Evolutionary conservation across 2,113 vertebrate species (phyloP), one percentile per base, ranked within the genome.

Genomic region (Girardinichthys multiradiatus): DNA sequence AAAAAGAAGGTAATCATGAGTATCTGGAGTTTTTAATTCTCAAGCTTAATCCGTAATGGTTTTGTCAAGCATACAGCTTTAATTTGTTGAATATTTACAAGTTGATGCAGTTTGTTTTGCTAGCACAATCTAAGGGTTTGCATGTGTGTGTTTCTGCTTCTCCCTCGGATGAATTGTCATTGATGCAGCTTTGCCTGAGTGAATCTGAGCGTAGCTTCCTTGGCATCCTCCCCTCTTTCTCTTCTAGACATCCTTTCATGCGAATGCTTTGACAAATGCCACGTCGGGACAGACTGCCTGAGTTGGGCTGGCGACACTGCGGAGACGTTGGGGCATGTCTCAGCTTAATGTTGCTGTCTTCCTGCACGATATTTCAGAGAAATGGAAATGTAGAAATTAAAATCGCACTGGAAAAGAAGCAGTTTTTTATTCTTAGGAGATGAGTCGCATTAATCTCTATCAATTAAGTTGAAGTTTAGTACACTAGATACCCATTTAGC

Each of bases 161-260:
- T 78, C 67, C 79, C 80, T 71, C 21, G 76, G 84, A 81, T 81
- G 64, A 79, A 79, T 84, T 76, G 80, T 81, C 84, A 87, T 70
- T 64, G 82, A 89, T 86, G 87, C 75, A n/a, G 57, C 30, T 68
- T 62, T 83, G 82, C 79, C 65, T 65, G 68, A 70, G 77, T 85
- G 74, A 74, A 60, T 79, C 74, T 60, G 70, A 85, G 80, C 42
- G 68, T 72, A 79, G 72, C 80, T 76, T 77, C 78, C 82, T 64
- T 11, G 13, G 21, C 79, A 57, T 51, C 58, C n/a, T 61, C 24
- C 70, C 27, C 14, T 27, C 29, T 19, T 37, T 0, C 57, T 33
- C 68, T 37, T 67, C 51, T 64, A 60, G 68, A 61, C 68, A 62
- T 76, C 29, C 48, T 70, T 77, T 13, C 58, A 68, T 74, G 45